Evolutionary conservation across 2,797 vertebrate species (phyloP).

Genomic region (Acanthornis magna): DNA sequence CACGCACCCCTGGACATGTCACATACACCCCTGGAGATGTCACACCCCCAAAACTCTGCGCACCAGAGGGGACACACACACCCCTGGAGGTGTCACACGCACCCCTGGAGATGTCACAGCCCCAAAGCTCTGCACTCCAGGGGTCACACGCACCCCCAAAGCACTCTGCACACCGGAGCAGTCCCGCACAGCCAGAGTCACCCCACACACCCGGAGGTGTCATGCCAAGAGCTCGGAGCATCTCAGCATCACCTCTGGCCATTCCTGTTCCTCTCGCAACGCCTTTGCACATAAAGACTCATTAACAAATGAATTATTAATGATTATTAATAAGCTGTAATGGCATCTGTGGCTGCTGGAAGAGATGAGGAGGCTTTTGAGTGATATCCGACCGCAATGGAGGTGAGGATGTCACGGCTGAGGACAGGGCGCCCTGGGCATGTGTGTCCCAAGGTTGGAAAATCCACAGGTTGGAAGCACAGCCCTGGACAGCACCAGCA

Average conservation of each 20-base stretch:
- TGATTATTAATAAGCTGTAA: conserved; percentile 46
- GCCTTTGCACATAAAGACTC: background rate
- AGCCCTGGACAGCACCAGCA: background rate
- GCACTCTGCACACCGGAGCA: background rate
- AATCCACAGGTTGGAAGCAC: background rate
- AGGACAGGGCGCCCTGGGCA: rapidly evolving
- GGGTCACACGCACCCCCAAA: background rate
- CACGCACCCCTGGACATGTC: background rate
- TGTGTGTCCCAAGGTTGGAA: background rate
- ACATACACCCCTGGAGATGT: too few species aligned
- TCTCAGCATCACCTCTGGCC: background rate
- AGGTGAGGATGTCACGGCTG: background rate
- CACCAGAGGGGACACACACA: too few species aligned
- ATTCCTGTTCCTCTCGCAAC: background rate
- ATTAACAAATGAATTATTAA: conserved; percentile 46
- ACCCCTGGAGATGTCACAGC: background rate
- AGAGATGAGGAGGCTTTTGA: background rate
- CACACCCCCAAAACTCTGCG: too few species aligned
- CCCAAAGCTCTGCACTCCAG: background rate
- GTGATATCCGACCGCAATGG: rapidly evolving
- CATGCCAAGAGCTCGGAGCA: rapidly evolving
- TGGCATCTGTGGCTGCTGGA: conserved; percentile 5
- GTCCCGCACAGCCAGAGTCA: rapidly evolving
- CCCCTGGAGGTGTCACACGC: too few species aligned
- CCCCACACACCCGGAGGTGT: rapidly evolving